These are phyloP conservation scores for Misgurnus anguillicaudatus DNA, from an alignment of 2,113 vertebrate genomes.

Conservation along the genomic window DNA sequence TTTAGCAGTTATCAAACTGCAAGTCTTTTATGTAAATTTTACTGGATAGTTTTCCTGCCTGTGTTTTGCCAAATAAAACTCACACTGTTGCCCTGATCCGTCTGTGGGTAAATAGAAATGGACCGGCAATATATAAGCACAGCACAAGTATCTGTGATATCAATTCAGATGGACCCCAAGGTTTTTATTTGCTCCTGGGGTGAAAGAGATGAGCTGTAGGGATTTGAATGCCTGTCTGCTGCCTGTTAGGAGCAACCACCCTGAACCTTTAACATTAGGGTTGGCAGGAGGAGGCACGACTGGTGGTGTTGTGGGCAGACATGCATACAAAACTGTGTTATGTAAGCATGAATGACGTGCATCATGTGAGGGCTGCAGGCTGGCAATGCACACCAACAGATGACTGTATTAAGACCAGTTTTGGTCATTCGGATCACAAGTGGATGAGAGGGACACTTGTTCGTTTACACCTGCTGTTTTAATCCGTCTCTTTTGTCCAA, in stretches of 20 bases:
- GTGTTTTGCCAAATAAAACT: slow-evolving; percentile 1
- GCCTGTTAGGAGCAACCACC: background rate
- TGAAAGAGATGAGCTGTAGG: background rate
- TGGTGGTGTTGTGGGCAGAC: background rate
- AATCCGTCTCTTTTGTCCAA: slow-evolving; percentile 11
- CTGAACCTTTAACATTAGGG: slow-evolving; percentile 14
- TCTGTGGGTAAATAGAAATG: slow-evolving; percentile 27
- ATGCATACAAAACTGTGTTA: slow-evolving; percentile 28
- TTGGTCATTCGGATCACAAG: no score
- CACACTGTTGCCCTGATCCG: slow-evolving; percentile 3
- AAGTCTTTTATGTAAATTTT: no score
- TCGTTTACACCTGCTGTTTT: background rate
- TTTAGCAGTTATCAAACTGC: no score
- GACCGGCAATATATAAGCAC: slow-evolving; percentile 24
- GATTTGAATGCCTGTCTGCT: slow-evolving; percentile 19
- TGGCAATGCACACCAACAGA: slow-evolving; percentile 55
- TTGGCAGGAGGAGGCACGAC: background rate
- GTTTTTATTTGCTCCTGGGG: background rate
- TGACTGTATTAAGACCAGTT: slow-evolving; percentile 24
- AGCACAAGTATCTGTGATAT: background rate
- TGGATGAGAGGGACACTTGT: no score
- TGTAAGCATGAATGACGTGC: slow-evolving; percentile 41
- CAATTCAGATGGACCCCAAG: background rate
- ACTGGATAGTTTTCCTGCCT: no score
- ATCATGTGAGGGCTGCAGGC: slow-evolving; percentile 63